Base-by-base conservation (phyloP, 2,888 invertebrate genomes). In the Drosophila infuscata region DNA sequence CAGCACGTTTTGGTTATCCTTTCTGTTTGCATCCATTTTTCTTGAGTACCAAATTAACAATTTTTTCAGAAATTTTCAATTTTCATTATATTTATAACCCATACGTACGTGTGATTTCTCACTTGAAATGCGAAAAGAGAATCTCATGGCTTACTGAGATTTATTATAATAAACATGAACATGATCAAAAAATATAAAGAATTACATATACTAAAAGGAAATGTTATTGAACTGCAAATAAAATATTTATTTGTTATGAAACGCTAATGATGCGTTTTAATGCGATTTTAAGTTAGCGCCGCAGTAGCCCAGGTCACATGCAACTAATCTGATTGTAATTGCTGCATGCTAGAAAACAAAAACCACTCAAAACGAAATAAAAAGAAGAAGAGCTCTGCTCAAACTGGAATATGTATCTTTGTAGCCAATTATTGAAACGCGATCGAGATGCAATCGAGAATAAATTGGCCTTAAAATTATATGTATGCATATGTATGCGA, bases 291-390 rank as follows among this genome's bases (percentile, higher is more conserved):
- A 41, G 54, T 71, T 66, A 25, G 43, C 46, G 11, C 43, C 48
- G 15, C 59, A 56, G 38, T 56, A 15, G 30, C n/a, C 49, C 59
- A 41, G 61, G 35, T 60, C 32, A 49, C 88, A 77, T 72, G 84
- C 73, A 87, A 75, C 87, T 84, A 84, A 83, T 87, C 85, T 79
- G 83, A 82, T 87, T 83, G 88, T 83, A 83, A 83, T 87, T 87
- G 83, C 73, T 60, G 80, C 82, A 70, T 79, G 79, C 82, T 80
- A 80, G 85, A 79, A 69, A 53, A 38, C 35, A 52, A 63, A 77
- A 64, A 46, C 43, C 43, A 32, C 62, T 68, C 46, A 54, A 70
- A 82, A 84, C 79, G 82, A 82, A 79, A 77, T 71, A 30, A 61
- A 66, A 57, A 58, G 7, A 48, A 64, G 41, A 9, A 52, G 25